Evolutionary conservation across 2,888 invertebrate genomes (phyloP).

Genomic region (Pycnomerus fuliginosus): DNA sequence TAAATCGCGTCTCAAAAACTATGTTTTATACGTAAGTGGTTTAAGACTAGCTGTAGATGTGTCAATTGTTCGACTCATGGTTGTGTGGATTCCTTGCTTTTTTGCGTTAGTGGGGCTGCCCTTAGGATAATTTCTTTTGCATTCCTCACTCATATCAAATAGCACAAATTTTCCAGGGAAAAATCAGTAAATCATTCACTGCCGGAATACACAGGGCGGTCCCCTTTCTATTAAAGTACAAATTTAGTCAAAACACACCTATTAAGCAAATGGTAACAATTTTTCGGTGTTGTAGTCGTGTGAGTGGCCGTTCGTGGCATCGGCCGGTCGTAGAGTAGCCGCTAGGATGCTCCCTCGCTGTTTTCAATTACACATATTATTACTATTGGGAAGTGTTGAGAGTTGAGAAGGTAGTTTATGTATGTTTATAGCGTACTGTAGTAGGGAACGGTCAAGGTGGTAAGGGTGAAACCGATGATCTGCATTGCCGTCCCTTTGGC

Average conservation of each 20-base stretch:
- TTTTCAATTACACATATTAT: constrained; percentile 50
- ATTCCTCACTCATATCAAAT: too few relatives aligned
- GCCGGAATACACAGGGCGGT: background rate
- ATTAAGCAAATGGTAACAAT: constrained; percentile 42
- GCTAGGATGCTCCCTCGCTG: constrained; percentile 51
- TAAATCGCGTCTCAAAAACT: constrained; percentile 26
- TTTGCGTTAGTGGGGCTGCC: constrained; percentile 42
- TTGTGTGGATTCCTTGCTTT: constrained; percentile 47
- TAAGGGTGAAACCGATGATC: constrained; percentile 41
- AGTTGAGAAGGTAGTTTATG: constrained; percentile 53
- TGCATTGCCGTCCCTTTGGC: constrained; percentile 48
- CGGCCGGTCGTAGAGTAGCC: constrained; percentile 36
- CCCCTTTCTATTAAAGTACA: constrained; percentile 43
- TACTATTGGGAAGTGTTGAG: constrained; percentile 53
- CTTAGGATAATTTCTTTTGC: constrained; percentile 3
- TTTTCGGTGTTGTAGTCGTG: constrained; percentile 50
- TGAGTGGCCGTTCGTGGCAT: constrained; percentile 35
- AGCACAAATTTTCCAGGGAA: too few relatives aligned
- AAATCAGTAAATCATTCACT: background rate
- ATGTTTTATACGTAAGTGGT: constrained; percentile 22
- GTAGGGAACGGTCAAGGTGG: constrained; percentile 46
- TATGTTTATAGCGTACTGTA: constrained; percentile 55
- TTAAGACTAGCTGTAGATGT: constrained; percentile 21
- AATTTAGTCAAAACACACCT: constrained; percentile 44
- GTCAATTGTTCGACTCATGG: constrained; percentile 40